phyloP scores from a whole-genome alignment of 2,113 vertebrate genomes.

The Columba livia region DNA sequence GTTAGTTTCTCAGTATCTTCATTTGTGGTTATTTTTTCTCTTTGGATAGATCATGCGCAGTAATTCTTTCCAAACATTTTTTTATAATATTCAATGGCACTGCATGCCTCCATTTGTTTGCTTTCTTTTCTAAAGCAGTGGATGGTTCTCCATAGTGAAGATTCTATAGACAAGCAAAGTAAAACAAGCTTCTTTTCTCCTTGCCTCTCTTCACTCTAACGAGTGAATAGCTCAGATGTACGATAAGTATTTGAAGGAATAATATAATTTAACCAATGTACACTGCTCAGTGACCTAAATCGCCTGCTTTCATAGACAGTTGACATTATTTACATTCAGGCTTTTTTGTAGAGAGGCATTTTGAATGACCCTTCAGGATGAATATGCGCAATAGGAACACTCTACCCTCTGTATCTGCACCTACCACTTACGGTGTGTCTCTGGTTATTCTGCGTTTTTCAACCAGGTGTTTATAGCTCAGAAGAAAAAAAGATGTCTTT shows the following conservation, averaged over 20 bases:
- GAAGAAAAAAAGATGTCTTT: background rate
- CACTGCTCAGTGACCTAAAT: constrained; percentile 43
- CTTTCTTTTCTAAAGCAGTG: constrained; percentile 1
- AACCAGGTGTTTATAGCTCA: background rate
- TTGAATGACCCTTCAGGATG: constrained; percentile 31
- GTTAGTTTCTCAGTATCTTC: background rate
- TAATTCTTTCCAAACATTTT: background rate
- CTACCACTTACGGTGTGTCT: background rate
- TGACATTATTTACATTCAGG: constrained; percentile 56
- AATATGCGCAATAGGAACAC: background rate
- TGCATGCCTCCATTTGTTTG: background rate
- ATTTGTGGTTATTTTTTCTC: background rate
- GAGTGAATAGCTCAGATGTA: background rate
- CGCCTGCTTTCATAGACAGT: constrained; percentile 5
- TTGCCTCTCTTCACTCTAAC: background rate
- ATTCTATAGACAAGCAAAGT: constrained; percentile 15
- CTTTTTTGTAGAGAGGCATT: constrained; percentile 18
- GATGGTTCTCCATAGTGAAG: background rate
- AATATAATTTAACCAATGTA: constrained; percentile 53
- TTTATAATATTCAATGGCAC: background rate
- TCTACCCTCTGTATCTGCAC: background rate
- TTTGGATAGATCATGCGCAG: background rate
- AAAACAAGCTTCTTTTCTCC: background rate
- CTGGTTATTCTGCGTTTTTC: background rate
- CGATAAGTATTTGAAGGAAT: constrained; percentile 52